Base-by-base conservation (phyloP, 2,113 vertebrate genomes). In the Nannospalax galili region DNA sequence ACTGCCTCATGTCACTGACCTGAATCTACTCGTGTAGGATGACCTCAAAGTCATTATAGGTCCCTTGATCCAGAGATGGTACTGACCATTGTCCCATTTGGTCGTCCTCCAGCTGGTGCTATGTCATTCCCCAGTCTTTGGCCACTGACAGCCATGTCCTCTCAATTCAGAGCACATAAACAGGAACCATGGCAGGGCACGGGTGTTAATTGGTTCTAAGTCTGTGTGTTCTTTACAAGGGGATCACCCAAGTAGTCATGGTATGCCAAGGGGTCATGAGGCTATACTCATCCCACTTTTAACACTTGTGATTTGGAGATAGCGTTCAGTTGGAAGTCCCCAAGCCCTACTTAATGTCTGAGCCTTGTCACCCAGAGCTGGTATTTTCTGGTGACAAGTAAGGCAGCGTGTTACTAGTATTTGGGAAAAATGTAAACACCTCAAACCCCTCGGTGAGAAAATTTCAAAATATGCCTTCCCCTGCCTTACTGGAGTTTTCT, bases 341-440 rank as follows among this genome's bases (percentile, higher is more conserved):
- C n/a, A 52, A 26, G 48, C 2, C 81, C n/a, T 4, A 24, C 84
- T 92, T 3, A 11, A 95, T n/a, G 72, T 67, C 75, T 22, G 16
- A 73, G 64, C n/a, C 75, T 88, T 81, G 26, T 79, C 5, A 11
- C 72, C 24, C 4, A 2, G 42, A 82, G 19, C 92, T 92, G 88
- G 85, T 64, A 60, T 92, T 93, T 93, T 81, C 92, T 11, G 32
- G 45, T 67, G 32, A 84, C 8, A 79, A 20, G 28, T 96, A 70
- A 87, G 85, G 90, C 74, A 64, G 37, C 65, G 58, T 94, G 42
- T 67, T 67, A 1, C 40, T 94, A n/a, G 88, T 42, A 37, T n/a
- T 75, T 62, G 37, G n/a, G 22, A 78, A 24, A 40, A 64, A 7
- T 30, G 89, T 69, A 70, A 88, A 65, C 20, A 32, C 32, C 32